Evolutionary conservation across 2,797 vertebrate genomes (phyloP).

Genomic region (Eleutherodactylus coqui): DNA sequence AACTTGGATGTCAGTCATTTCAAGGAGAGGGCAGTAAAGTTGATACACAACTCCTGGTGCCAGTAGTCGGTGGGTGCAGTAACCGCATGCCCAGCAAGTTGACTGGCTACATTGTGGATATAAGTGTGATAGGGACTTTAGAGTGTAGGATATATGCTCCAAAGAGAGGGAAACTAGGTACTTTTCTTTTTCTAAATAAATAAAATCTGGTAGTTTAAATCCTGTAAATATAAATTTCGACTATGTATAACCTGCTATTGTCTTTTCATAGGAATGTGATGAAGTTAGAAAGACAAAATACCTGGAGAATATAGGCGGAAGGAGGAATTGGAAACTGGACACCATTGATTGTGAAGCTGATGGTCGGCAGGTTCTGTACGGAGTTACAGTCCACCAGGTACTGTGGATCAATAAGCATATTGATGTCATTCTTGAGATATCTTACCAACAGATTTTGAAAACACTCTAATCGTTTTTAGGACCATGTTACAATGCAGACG

Average conservation of each 20-base stretch:
- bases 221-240: neutral
- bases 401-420: constrained; percentile 64
- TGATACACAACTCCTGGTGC: too few relatives aligned
- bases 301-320: constrained; percentile 73
- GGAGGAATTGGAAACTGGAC: constrained; percentile 71
- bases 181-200: neutral
- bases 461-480: neutral
- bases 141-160: too few relatives aligned
- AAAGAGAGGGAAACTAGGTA: too few relatives aligned
- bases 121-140: too few relatives aligned
- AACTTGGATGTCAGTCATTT: neutral
- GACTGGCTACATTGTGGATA: too few relatives aligned
- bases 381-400: constrained; percentile 74
- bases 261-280: neutral
- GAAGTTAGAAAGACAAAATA: constrained; percentile 38
- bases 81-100: too few relatives aligned
- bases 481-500: too few relatives aligned
- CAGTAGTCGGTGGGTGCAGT: too few relatives aligned
- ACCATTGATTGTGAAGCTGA: constrained; percentile 75
- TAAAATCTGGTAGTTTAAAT: neutral
- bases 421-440: neutral
- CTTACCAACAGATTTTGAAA: neutral
- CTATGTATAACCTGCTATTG: neutral
- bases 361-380: constrained; percentile 71
- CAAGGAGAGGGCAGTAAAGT: too few relatives aligned